These are phyloP conservation scores for Ferrisia virgata DNA, from an alignment of 2,888 invertebrate genomes.

Conservation along the genomic window DNA sequence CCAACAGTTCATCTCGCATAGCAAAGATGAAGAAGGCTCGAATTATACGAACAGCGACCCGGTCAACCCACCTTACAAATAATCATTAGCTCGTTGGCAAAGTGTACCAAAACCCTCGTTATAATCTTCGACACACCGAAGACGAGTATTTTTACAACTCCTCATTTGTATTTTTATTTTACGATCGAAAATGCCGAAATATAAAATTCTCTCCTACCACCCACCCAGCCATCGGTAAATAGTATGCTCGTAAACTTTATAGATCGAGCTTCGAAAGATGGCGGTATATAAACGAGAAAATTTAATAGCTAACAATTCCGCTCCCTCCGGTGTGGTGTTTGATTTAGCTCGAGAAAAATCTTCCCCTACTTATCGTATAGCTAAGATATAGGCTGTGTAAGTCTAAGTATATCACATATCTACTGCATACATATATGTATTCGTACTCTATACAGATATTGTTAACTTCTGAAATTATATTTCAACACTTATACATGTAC, in stretches of 20 bases:
- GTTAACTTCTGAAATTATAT: neutral
- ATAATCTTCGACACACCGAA: neutral
- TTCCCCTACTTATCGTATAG: neutral
- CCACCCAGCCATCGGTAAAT: neutral
- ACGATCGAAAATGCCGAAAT: constrained; percentile 3
- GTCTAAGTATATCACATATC: too few species aligned
- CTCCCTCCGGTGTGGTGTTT: neutral
- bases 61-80: too few species aligned
- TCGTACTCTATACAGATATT: too few species aligned
- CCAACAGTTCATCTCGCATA: too few species aligned
- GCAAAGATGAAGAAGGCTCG: too few species aligned
- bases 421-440: too few species aligned
- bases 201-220: neutral
- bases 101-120: neutral
- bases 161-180: neutral
- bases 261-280: neutral
- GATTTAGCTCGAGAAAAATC: neutral
- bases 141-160: neutral
- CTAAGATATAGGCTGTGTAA: too few species aligned
- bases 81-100: too few species aligned
- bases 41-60: too few species aligned
- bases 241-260: neutral
- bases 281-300: neutral
- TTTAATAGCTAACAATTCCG: neutral
- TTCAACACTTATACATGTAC: neutral